Evolutionary conservation across 2,888 invertebrate genomes (phyloP), one percentile per base, ranked within the genome.

Genomic region (Tenodera sinensis): DNA sequence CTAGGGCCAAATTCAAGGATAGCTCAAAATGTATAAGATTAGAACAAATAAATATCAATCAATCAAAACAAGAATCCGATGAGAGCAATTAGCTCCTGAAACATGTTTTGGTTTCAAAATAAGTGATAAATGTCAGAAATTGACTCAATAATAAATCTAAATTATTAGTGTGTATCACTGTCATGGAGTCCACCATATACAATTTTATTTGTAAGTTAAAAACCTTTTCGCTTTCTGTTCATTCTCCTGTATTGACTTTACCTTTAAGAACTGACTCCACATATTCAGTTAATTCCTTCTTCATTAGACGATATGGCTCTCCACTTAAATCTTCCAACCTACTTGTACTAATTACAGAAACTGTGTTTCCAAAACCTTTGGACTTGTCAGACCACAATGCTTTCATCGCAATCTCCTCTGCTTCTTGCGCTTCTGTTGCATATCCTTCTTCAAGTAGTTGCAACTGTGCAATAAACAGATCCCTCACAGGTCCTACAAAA

Each of bases 371-470:
- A 14, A 28, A 14, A 8, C 28, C 85, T 3, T 47, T 28, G 3
- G 27, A 12, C n/a, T 54, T 25, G 3, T 27, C 85, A 8, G 83
- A 83, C n/a, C 81, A 30, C 34, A 87, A 30, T 81, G 71, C 9
- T 9, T 88, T 83, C 14, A 28, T 54, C 28, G 83, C 54, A 30
- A 88, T 25, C 90, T 92, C 92, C 88, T 96, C 96, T 42, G 97
- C 93, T 90, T 96, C 96, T 89, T 96, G 94, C 0, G 98, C 96
- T 91, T 97, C 96, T 34, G 95, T 95, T 0, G 97, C 94, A 92
- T 96, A 95, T 0, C 98, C 98, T 3, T 95, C 95, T 91, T 97
- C 95, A 6, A 98, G 93, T 7, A 98, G 94, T 90, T 95, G 94
- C 88, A 97, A 93, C 92, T 98, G 97, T 27, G 97, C 94, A 89